Base-by-base conservation (phyloP, 2,888 invertebrate genomes). In the Apodemia mormo region DNA sequence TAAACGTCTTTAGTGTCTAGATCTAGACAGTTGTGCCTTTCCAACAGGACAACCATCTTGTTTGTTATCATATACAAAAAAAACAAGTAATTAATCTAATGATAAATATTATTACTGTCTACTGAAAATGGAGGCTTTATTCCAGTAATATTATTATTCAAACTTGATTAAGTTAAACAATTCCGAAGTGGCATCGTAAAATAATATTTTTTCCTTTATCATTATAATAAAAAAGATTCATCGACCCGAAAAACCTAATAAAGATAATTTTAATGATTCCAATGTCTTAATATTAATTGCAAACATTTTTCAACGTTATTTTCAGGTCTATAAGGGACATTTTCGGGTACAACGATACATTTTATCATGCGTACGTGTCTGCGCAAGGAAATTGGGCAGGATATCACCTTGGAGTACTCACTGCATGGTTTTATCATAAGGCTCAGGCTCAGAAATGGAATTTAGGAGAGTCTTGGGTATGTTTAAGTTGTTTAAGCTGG, bases 301-400 rank as follows among this genome's bases (percentile, higher is more conserved):
- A 45, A 40, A 30, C 12, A 5, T 30, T 37, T 54, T 66, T 10
- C 12, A 22, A 68, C 40, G 68, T 70, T 72, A 56, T 72, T 71
- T 66, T 0, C 82, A 93, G 92, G 75, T 92, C 92, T 0, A 92
- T 93, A 78, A 83, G 92, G 74, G 85, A 92, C 72, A 91, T 93
- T 71, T 93, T 93, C 75, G 92, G 92, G 0, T 92, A 88, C 82
- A 93, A 92, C 74, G 86, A 91, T 70, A 92, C 92, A 0, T 93
- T 93, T 77, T 92, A 92, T 80, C 92, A 92, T 73, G 90, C 92
- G 1, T 93, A 93, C 80, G 90, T 92, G 2, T 93, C 92, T 0
- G 92, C 92, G 2, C 92, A 93, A 72, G 92, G 92, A 43, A 93
- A 93, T 80, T 93, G 92, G 92, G 90, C 92, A 2, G 92, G 92